Conservation (phyloP, 1,140 invertebrate species). For the Berghia stephanieae region DNA sequence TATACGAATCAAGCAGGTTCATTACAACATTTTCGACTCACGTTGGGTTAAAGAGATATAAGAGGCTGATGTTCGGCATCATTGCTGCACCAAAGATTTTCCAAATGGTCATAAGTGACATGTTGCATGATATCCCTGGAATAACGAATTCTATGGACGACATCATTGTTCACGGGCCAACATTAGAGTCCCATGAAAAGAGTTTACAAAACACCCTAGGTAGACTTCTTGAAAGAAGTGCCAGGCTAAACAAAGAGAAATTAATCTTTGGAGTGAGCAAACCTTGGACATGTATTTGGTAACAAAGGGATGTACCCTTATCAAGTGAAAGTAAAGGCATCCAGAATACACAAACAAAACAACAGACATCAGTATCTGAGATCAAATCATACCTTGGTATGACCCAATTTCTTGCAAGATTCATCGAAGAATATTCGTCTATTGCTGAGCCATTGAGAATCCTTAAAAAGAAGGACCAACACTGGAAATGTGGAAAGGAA, state of each 20-base stretch:
- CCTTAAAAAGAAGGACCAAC: not conserved
- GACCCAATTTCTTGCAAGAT: conserved; percentile 31
- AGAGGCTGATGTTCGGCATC: conserved; percentile 40
- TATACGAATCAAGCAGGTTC: conserved; percentile 38
- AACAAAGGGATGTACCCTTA: conserved; percentile 23
- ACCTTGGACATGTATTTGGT: conserved; percentile 33
- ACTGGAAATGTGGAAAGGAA: conserved; percentile 17
- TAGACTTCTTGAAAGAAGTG: conserved; percentile 25
- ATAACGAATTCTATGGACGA: conserved; percentile 45
- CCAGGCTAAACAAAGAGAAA: conserved; percentile 37
- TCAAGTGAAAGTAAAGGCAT: conserved; percentile 34
- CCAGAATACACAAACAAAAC: conserved; percentile 19
- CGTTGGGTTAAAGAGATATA: conserved; percentile 38
- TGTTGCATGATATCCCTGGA: conserved; percentile 38
- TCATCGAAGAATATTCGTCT: conserved; percentile 32
- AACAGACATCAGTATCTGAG: conserved; percentile 20
- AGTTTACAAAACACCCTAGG: conserved; percentile 31
- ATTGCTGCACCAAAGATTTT: conserved; percentile 44
- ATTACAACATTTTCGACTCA: conserved; percentile 50
- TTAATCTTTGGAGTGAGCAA: conserved; percentile 28
- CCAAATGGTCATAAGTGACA: conserved; percentile 40
- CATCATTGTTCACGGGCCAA: conserved; percentile 45
- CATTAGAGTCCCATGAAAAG: conserved; percentile 39
- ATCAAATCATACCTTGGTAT: conserved; percentile 31
- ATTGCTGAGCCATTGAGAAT: conserved; percentile 33